phyloP scores from a whole-genome alignment of 2,797 vertebrate genomes.

The Pangasius djambal region DNA sequence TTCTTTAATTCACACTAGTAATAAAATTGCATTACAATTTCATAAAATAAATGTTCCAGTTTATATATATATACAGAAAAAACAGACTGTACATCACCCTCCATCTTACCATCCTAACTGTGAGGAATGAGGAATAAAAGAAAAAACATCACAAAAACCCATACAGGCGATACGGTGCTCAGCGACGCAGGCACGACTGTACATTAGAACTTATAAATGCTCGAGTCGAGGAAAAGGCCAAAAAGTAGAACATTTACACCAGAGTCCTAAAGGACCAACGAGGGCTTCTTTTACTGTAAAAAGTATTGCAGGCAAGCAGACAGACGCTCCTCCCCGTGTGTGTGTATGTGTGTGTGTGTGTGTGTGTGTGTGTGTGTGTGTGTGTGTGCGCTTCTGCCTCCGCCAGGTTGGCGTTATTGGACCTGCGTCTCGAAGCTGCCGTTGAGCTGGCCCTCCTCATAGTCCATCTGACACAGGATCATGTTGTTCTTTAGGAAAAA shows the following conservation, averaged over 20 bases:
- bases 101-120: slow-evolving; percentile 77
- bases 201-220: slow-evolving; percentile 94
- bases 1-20: slow-evolving; percentile 99
- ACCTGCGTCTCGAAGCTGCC: slow-evolving; percentile 98
- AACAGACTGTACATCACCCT: slow-evolving; percentile 99
- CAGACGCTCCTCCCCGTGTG: slow-evolving; percentile 79
- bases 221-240: slow-evolving; percentile 85
- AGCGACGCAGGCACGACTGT: slow-evolving; percentile 96
- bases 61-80: slow-evolving; percentile 96
- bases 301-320: slow-evolving; percentile 97
- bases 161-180: slow-evolving; percentile 97
- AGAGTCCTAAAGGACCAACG: slow-evolving; percentile 88
- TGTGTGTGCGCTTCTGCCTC: slow-evolving; percentile 59
- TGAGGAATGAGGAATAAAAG: slow-evolving; percentile 53
- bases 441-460: slow-evolving; percentile 99
- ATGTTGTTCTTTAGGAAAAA: slow-evolving; percentile 99
- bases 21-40: slow-evolving; percentile 99
- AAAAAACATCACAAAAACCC: slow-evolving; percentile 90
- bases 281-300: slow-evolving; percentile 75
- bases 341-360: slow-evolving; percentile 60
- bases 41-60: slow-evolving; percentile 99
- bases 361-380: slow-evolving; percentile 26
- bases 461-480: slow-evolving; percentile 99
- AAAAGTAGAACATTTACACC: slow-evolving; percentile 87
- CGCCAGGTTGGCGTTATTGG: slow-evolving; percentile 84